These are phyloP conservation scores for Eretmocerus hayati DNA, from an alignment of 2,888 invertebrate genomes.

Conservation along the genomic window DNA sequence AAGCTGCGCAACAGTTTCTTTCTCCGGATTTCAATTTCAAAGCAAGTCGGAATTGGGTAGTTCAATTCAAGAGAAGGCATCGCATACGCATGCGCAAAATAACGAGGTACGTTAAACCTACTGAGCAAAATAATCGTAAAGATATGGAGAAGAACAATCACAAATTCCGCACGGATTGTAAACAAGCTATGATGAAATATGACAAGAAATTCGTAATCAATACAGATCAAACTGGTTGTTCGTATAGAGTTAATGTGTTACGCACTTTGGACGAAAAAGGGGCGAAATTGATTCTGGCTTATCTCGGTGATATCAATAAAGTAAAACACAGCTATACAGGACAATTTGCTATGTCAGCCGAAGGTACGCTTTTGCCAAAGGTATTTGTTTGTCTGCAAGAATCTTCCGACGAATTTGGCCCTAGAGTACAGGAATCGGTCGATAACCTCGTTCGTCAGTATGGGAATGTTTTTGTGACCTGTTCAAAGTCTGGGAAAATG, in stretches of 20 bases:
- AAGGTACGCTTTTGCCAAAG: slow-evolving; percentile 13
- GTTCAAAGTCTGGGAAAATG: slow-evolving; percentile 19
- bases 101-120: background rate
- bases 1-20: background rate
- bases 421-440: slow-evolving; percentile 3
- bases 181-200: background rate
- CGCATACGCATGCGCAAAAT: background rate
- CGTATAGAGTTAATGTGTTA: slow-evolving; percentile 5
- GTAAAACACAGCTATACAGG: slow-evolving; percentile 2
- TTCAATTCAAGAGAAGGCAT: background rate
- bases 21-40: background rate
- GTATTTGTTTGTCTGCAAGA: slow-evolving; percentile 16
- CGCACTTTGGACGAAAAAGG: slow-evolving; percentile 8
- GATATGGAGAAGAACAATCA: background rate
- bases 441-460: slow-evolving; percentile 5
- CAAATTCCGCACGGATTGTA: background rate
- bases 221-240: slow-evolving; percentile 14
- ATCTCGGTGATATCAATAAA: slow-evolving; percentile 7
- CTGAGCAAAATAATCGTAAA: background rate
- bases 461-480: background rate
- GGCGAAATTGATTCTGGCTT: background rate
- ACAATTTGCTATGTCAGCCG: slow-evolving; percentile 6
- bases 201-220: slow-evolving; percentile 6
- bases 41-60: background rate
- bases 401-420: slow-evolving; percentile 9